Base-by-base conservation (phyloP, 2,797 vertebrate species). In the Hydrocynus forskahlii region DNA sequence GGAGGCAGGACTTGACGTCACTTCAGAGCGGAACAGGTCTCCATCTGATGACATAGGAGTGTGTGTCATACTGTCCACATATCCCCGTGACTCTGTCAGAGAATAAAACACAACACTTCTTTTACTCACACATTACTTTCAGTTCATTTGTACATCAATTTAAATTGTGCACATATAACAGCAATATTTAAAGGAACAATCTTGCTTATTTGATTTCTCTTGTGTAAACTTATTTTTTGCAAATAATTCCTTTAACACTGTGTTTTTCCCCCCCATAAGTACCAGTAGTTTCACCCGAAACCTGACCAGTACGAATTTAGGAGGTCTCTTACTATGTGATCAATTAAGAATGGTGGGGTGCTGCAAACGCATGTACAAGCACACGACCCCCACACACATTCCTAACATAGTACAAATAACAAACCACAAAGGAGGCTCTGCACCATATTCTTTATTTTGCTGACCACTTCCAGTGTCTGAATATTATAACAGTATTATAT, bases 1-100 rank as follows among this genome's bases (percentile, higher is more conserved):
- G 83, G 95, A 89, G 29, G 93, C 77, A 0, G 93, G 88, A 0
- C 79, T 81, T 70, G 86, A 87, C 0, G 94, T 91, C 74, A 88
- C 79, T 0, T 92, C 93, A 0, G 93, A 77, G 74, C 88, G 92
- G 88, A 96, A 94, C 57, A 95, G 80, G 67, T 94, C 88, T 82
- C 90, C 91, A 40, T 97, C 96, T 63, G 94, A 86, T 81, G 95
- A 92, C 87, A 90, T 81, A 66, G 90, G 16, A 0, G 89, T 2
- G 75, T 92, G 95, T 77, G 89, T 93, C 84, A 94, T 89, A 23
- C 86, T 83, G 86, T 97, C 96, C 0, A 86, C 72, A 85, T 93
- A 96, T 89, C 92, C 90, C 35, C 85, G 91, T n/a, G 94, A 92
- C 66, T 97, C 97, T 98, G 90, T 7, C 78, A 59, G 8, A 35